Percentiles rank a stretch among this genome's conserved stretches.
phyloP scores from a whole-genome alignment of 2,113 vertebrate genomes.

The Alligator sinensis region DNA sequence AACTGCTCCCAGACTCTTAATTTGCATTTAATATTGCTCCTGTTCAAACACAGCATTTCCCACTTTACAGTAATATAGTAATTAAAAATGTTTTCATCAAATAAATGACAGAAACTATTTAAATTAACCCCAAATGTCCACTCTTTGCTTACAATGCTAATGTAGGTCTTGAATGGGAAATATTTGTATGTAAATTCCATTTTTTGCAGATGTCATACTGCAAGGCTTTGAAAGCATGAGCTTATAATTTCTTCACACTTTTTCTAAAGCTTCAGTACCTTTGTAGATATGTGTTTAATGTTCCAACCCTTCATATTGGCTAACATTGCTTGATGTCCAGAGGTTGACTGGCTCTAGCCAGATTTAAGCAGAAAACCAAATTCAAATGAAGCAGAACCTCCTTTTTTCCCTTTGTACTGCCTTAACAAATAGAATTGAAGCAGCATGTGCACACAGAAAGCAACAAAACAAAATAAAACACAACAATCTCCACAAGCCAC shows the following conservation, averaged over 20 bases:
- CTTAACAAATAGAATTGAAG: constrained; percentile 59
- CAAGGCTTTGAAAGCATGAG: constrained; percentile 49
- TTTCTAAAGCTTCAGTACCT: constrained; percentile 33
- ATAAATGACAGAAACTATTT: constrained; percentile 15
- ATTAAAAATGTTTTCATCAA: constrained; percentile 26
- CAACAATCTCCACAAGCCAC: constrained; percentile 27
- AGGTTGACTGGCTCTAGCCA: constrained; percentile 56
- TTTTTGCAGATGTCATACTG: constrained; percentile 52
- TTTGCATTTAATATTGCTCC: constrained; percentile 20
- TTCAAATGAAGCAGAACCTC: constrained; percentile 57
- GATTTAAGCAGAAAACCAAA: constrained; percentile 62
- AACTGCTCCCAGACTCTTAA: background rate
- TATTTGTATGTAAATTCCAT: background rate
- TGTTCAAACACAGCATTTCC: background rate
- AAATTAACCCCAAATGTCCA: background rate
- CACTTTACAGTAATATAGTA: background rate
- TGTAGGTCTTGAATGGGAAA: constrained; percentile 26
- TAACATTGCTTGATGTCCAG: constrained; percentile 50
- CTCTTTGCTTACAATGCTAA: constrained; percentile 33
- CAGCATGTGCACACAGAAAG: constrained; percentile 43
- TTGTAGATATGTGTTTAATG: constrained; percentile 64
- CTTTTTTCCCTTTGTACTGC: constrained; percentile 61
- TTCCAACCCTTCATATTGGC: constrained; percentile 6
- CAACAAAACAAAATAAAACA: constrained; percentile 34
- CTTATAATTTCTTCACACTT: constrained; percentile 8